Base-by-base conservation (phyloP, 2,797 vertebrate species). In the Okamejei kenojei region DNA sequence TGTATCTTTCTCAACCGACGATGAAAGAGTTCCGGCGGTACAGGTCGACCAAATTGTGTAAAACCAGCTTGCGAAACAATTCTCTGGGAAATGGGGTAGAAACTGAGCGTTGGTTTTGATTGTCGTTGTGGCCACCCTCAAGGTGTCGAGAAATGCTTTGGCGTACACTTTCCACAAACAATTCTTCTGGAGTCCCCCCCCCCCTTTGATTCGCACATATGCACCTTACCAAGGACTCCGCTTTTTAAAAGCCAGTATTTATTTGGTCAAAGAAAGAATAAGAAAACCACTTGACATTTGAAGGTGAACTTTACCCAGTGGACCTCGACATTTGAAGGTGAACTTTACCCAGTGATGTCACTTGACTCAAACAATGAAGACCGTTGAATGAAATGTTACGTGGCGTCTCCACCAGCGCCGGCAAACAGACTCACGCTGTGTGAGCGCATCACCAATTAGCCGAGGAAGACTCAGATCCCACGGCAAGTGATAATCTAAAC, bases 51-150 rank as follows among this genome's bases (percentile, higher is more conserved):
- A 45, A 80, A 32, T 10, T 10, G n/a, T 32, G 78, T 1, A 32
- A 35, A 80, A 80, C 15, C 38, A 7, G 45, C 38, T 54, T 26
- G 54, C 3, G 10, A 58, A 61, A 13, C 23, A 90, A 90, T 35
- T 35, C 15, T 38, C 7, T 5, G 29, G 58, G 6, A 63, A n/a
- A n/a, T 9, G 58, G 11, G 21, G 19, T 26, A 71, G 63, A 35
- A 90, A 68, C 35, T 10, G 68, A 19, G 63, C 26, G 80, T 4
- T 1, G 45, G 45, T 58, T 7, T 54, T 81, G 21, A 54, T 81
- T 88, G 21, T 23, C 5, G 26, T 81, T 1, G 68, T 0, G 2
- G 1, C 96, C 96, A 95, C 96, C 93, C 95, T 94, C 96, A 95
- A 94, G 93, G 93, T 32, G 93, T 13, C 93, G 94, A 95, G 95